Conservation (phyloP, 1,140 invertebrate species). For the Anastatus disparis region DNA sequence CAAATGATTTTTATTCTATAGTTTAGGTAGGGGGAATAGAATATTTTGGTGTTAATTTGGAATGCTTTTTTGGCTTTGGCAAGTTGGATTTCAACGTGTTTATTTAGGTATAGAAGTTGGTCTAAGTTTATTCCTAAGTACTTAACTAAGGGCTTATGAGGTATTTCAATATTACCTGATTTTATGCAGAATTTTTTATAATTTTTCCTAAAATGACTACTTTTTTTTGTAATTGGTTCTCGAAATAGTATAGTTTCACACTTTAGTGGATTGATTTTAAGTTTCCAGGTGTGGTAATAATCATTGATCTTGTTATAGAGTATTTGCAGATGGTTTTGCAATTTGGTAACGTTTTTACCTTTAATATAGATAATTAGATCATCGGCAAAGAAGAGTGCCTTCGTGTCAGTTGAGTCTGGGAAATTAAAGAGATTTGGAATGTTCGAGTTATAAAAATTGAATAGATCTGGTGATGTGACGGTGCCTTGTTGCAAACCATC, state of each 20-base stretch:
- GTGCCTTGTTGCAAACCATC: slow-evolving; percentile 25
- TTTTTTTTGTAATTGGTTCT: background rate
- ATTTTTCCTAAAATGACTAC: background rate
- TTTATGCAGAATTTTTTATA: slow-evolving; percentile 26
- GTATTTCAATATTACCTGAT: background rate
- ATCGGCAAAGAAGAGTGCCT: slow-evolving; percentile 32
- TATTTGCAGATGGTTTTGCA: background rate
- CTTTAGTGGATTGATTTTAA: slow-evolving; percentile 25
- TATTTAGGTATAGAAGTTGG: slow-evolving; percentile 34
- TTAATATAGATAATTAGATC: slow-evolving; percentile 36
- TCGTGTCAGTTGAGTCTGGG: no score
- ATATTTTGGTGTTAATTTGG: slow-evolving; percentile 25
- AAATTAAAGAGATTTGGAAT: background rate
- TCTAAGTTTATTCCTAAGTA: slow-evolving; percentile 45
- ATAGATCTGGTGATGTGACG: slow-evolving; percentile 1
- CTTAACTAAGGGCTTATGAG: slow-evolving; percentile 38
- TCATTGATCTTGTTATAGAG: slow-evolving; percentile 1
- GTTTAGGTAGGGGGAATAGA: slow-evolving; percentile 36
- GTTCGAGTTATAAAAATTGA: background rate
- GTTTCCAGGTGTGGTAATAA: slow-evolving; percentile 16
- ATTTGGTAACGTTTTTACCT: background rate
- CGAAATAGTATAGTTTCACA: slow-evolving; percentile 34
- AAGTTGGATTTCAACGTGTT: slow-evolving; percentile 39
- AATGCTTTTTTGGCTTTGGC: slow-evolving; percentile 44
- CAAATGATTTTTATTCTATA: slow-evolving; percentile 45